phyloP scores from a whole-genome alignment of 2,113 vertebrate genomes.

The Furnarius figulus region DNA sequence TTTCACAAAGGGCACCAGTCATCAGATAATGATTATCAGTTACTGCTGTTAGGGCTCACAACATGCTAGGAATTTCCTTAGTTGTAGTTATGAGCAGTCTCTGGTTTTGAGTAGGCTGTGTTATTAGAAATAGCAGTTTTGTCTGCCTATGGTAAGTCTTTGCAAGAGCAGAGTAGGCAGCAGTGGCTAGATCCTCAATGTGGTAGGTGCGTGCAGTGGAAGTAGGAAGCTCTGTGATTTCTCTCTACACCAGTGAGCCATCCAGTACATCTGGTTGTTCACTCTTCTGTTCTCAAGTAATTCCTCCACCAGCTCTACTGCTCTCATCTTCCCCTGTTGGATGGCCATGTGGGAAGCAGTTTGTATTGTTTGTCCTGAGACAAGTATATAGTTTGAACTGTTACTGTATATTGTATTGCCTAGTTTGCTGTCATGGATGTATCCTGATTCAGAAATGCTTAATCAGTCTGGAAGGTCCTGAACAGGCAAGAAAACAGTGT shows the following conservation, averaged over 20 bases:
- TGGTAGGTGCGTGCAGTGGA: not conserved
- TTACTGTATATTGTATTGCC: not conserved
- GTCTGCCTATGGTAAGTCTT: not conserved
- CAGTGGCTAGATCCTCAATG: not conserved
- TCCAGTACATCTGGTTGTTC: not conserved
- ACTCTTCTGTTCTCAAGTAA: not conserved
- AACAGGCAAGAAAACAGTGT: not conserved
- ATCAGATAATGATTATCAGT: conserved; percentile 8
- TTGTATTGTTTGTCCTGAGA: not conserved
- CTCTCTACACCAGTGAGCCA: not conserved
- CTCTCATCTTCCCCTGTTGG: not conserved
- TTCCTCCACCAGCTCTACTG: not conserved
- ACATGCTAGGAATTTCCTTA: not conserved
- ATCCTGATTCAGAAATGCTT: not conserved
- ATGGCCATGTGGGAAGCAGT: not conserved
- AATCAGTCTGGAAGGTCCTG: not conserved
- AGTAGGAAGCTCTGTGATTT: not conserved
- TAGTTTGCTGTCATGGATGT: not conserved
- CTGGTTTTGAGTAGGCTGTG: not conserved
- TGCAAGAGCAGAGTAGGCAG: not conserved
- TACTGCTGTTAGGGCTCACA: not conserved
- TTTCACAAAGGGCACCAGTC: not conserved
- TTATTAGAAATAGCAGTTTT: not conserved
- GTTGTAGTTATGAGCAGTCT: not conserved
- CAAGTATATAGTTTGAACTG: not conserved